Evolutionary conservation across 2,113 vertebrate genomes (phyloP).

Genomic region (Psephotus haematonotus): DNA sequence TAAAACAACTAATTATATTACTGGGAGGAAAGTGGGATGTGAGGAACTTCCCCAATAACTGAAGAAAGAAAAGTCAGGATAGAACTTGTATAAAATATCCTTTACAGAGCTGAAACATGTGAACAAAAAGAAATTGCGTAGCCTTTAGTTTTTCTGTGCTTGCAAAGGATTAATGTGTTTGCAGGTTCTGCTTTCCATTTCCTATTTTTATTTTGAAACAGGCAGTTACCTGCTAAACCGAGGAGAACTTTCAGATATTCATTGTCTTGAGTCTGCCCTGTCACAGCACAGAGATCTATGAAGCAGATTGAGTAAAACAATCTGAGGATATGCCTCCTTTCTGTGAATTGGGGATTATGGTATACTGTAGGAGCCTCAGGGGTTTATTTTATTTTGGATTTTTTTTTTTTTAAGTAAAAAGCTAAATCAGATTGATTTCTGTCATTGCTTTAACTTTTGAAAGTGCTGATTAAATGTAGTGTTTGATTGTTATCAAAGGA

Average conservation of each 20-base stretch:
- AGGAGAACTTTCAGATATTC: not conserved
- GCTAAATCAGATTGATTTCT: not conserved
- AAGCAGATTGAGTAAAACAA: not conserved
- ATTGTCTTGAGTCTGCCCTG: not conserved
- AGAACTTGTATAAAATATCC: not conserved
- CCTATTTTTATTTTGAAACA: slow-evolving; percentile 36
- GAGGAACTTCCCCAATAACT: not conserved
- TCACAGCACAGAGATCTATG: not conserved
- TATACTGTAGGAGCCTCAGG: not conserved
- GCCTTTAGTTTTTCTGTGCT: not conserved
- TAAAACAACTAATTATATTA: not conserved
- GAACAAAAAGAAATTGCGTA: not conserved
- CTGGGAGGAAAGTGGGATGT: not conserved
- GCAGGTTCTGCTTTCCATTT: slow-evolving; percentile 51
- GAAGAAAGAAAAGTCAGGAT: not conserved
- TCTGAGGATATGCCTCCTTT: not conserved
- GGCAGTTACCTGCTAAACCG: not conserved
- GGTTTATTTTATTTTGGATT: not conserved
- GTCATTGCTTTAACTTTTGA: not conserved
- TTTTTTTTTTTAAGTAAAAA: not conserved
- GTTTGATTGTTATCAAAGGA: not conserved
- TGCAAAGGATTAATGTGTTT: not conserved
- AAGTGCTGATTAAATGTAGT: not conserved
- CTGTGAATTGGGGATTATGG: not conserved
- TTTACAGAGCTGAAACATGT: not conserved